Evolutionary conservation across 2,797 vertebrate genomes (phyloP), one percentile per base, ranked within the genome.

Genomic region (Rhinella marina): DNA sequence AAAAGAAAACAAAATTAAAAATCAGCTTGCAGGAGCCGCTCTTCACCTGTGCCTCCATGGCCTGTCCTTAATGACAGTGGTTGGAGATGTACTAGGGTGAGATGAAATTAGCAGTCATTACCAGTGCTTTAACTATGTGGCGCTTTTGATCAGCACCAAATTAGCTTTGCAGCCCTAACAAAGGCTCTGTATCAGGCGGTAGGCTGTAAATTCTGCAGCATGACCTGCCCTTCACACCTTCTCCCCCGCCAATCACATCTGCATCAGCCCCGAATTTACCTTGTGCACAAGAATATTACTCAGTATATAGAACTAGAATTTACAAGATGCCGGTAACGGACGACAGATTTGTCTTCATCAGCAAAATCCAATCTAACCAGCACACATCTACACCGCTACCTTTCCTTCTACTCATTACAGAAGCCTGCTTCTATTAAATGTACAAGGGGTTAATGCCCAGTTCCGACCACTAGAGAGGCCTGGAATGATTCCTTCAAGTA

Each of bases 91-190:
- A 93, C 92, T 94, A 94, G 94, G 94, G 93, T 94, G 94, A 94
- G 95, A 95, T 95, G 95, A 95, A 96, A 96, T 96, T 96, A 96
- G 94, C 94, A 95, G 94, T 96, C 95, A 96, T 96, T 96, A 95
- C 94, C 94, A 95, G 94, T 93, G 94, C 94, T 95, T 95, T 95
- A 95, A 95, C 95, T 95, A 95, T 90, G 94, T 94, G 94, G 94
- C 94, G 94, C 95, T 96, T 96, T 96, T 95, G 95, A 96, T 95
- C 95, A 94, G 95, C 93, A 91, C 94, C 94, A 95, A 95, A 96
- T 96, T 95, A 96, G 95, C 95, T 95, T 95, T 94, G 92, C 94
- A 93, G 94, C 92, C 93, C 94, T 94, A 94, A 96, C 95, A 96
- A 95, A 96, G 95, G 91, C 94, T 93, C 93, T 92, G 93, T 93